Base-by-base conservation (phyloP, 2,113 vertebrate species). In the Pardalotus punctatus region DNA sequence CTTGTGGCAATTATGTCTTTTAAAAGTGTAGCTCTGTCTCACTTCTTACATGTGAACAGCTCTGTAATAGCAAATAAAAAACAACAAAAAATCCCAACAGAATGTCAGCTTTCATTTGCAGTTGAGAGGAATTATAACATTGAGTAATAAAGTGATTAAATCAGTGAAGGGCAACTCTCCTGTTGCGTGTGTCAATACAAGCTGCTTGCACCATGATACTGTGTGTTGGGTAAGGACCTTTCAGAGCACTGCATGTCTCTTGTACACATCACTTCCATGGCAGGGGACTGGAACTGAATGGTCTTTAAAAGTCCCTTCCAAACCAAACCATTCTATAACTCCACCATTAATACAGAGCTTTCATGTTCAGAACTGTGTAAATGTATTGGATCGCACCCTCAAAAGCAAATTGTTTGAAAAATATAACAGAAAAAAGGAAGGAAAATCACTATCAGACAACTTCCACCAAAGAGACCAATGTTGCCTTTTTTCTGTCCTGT, bases 61-160 rank as follows among this genome's bases (percentile, higher is more conserved):
- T 78, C 79, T 73, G 54, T 28, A 82, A 64, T 6, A 78, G 58
- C 85, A 85, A 93, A 65, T 36, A 88, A n/a, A 22, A 64, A 89
- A 23, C 43, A 89, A 60, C 45, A 83, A 88, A 90, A 79, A 7
- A 38, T 88, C 76, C 48, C 53, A 85, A 53, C 53, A 76, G 73
- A 94, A 93, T 78, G 70, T 60, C 76, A 86, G 61, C 85, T 91
- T 95, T 97, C 50, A 73, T 87, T 87, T 66, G 56, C 38, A 72
- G 14, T 45, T 66, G 36, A 86, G 67, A 83, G 36, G 47, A 78
- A 67, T 78, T 60, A 42, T 9, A 76, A 78, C 23, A 22, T 16
- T 57, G 54, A 81, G 48, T 40, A 82, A 91, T 14, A 38, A 91
- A 87, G 21, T 38, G 69, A 74, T 50, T 74, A 78, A 79, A 81